Evolutionary conservation across 2,797 vertebrate species (phyloP).

Genomic region (Pteropus rufus): DNA sequence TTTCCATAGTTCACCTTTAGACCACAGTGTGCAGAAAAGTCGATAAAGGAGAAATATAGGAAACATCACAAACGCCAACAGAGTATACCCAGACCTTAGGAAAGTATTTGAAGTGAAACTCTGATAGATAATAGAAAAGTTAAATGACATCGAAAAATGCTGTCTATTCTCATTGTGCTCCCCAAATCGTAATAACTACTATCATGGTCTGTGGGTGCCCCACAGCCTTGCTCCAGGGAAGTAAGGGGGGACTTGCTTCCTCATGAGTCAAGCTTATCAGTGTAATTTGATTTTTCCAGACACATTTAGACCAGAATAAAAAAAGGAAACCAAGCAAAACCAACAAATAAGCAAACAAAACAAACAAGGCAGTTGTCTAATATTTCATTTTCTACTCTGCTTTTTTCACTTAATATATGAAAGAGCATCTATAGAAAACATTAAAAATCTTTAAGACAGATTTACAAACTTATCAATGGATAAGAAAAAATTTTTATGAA

Average conservation of each 20-base stretch:
- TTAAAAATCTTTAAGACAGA: background rate
- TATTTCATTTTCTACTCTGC: background rate
- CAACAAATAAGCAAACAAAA: background rate
- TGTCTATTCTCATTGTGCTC: background rate
- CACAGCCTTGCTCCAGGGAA: background rate
- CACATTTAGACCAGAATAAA: background rate
- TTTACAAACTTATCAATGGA: conserved; percentile 4
- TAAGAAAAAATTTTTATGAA: background rate
- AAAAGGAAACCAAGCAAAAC: background rate
- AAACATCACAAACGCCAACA: background rate
- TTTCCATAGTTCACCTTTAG: background rate
- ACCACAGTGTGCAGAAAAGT: background rate
- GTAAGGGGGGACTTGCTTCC: background rate
- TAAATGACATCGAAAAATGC: background rate
- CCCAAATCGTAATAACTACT: background rate
- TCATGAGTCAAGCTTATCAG: background rate
- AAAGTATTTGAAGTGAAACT: conserved; percentile 2
- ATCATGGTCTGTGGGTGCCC: background rate
- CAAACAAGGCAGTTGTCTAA: background rate
- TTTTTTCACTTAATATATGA: background rate
- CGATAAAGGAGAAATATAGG: conserved; percentile 6
- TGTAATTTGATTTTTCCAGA: background rate
- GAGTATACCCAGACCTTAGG: background rate
- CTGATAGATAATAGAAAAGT: background rate
- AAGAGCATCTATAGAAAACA: background rate